phyloP scores from a whole-genome alignment of 2,797 vertebrate genomes.

The Syncerus caffer region DNA sequence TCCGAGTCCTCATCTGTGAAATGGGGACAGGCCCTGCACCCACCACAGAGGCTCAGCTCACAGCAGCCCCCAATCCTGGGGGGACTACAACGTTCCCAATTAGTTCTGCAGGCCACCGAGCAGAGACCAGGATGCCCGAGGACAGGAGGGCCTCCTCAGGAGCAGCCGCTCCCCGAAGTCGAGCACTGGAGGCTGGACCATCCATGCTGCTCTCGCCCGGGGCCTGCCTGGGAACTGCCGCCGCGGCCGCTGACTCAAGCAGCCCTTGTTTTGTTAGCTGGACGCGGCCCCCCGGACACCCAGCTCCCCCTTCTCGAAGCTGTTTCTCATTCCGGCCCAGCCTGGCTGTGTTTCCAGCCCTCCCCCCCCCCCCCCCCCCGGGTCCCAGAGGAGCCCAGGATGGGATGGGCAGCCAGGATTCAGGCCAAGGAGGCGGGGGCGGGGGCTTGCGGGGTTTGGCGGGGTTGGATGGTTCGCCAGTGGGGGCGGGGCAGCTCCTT shows the following conservation, averaged over 20 bases:
- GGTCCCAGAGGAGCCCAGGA: constrained; percentile 68
- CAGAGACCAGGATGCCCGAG: background rate
- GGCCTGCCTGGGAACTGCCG: background rate
- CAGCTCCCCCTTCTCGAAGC: constrained; percentile 54
- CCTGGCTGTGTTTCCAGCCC: constrained; percentile 71
- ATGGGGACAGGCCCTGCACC: background rate
- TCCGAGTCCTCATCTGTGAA: background rate
- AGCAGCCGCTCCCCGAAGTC: background rate
- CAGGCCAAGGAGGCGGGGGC: background rate
- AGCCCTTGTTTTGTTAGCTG: constrained; percentile 70
- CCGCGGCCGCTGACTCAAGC: constrained; percentile 50
- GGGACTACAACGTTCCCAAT: background rate
- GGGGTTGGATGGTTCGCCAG: background rate
- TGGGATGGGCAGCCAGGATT: background rate
- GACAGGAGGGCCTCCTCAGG: background rate
- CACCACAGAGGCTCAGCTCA: background rate
- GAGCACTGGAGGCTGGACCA: background rate
- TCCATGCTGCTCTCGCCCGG: background rate
- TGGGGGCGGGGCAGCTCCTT: background rate
- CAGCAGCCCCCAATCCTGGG: background rate
- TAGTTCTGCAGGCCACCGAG: accelerated
- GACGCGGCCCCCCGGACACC: constrained; percentile 51
- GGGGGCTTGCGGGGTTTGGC: background rate
- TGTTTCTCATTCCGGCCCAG: constrained; percentile 76
- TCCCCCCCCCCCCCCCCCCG: constrained; percentile 43